phyloP scores from a whole-genome alignment of 2,113 vertebrate species.

The Scartelaos histophorus region DNA sequence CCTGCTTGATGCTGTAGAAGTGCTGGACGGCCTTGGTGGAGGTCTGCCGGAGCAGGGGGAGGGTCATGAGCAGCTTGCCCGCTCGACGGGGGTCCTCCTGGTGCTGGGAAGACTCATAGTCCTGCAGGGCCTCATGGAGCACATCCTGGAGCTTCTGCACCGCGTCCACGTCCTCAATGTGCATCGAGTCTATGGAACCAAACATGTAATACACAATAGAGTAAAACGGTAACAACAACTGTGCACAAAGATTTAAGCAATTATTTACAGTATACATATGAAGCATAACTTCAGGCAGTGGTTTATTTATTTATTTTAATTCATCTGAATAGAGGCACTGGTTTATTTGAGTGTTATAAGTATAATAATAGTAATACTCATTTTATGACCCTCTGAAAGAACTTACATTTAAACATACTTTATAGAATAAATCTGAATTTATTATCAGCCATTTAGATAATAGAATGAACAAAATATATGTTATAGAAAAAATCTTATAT shows the following conservation, averaged over 20 bases:
- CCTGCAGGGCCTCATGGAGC: constrained; percentile 97
- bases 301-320: not conserved
- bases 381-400: no score
- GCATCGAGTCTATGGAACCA: constrained; percentile 90
- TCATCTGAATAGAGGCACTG: not conserved
- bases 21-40: constrained; percentile 99
- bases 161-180: constrained; percentile 98
- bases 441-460: not conserved
- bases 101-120: constrained; percentile 95
- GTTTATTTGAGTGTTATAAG: not conserved
- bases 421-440: no score
- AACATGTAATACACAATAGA: not conserved
- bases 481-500: no score
- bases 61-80: constrained; percentile 98
- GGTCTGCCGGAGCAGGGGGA: constrained; percentile 95
- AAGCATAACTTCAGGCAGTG: not conserved
- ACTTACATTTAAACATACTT: no score
- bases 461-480: no score
- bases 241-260: not conserved
- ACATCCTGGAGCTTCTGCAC: constrained; percentile 99
- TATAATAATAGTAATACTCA: not conserved
- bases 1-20: constrained; percentile 99
- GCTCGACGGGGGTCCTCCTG: constrained; percentile 94
- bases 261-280: not conserved
- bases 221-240: not conserved